Percentiles rank a stretch among this genome's conserved stretches.
phyloP scores from a whole-genome alignment of 1,140 invertebrate species.

The Drosophila pallidifrons region DNA sequence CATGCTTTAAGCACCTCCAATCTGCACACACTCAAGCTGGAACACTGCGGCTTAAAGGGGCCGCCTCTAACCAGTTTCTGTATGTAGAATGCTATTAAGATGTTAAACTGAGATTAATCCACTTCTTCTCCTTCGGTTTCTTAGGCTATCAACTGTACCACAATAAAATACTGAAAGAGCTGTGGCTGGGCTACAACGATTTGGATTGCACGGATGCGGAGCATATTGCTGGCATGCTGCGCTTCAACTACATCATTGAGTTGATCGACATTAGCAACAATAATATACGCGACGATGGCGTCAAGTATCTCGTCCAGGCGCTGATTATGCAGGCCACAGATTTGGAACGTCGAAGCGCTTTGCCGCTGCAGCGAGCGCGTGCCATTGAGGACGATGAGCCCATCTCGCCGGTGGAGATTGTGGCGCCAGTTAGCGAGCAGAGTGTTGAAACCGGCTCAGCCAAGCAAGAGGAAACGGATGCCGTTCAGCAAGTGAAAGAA shows the following conservation, averaged over 20 bases:
- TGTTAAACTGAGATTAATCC: neutral
- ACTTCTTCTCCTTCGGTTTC: slow-evolving; percentile 85
- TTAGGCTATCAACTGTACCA: slow-evolving; percentile 92
- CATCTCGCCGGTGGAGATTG: slow-evolving; percentile 57
- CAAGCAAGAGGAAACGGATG: neutral
- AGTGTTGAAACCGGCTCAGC: neutral
- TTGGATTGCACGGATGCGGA: slow-evolving; percentile 91
- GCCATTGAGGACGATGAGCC: slow-evolving; percentile 79
- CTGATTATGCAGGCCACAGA: slow-evolving; percentile 88
- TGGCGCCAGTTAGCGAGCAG: neutral
- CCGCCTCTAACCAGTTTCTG: slow-evolving; percentile 89
- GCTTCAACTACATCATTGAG: slow-evolving; percentile 89
- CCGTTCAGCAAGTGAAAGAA: neutral
- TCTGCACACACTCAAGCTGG: slow-evolving; percentile 90
- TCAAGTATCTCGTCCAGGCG: slow-evolving; percentile 90
- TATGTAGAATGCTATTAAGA: slow-evolving; percentile 80
- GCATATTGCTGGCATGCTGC: slow-evolving; percentile 90
- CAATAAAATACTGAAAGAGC: slow-evolving; percentile 91
- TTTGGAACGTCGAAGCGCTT: slow-evolving; percentile 68
- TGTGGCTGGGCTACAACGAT: slow-evolving; percentile 93
- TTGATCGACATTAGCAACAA: slow-evolving; percentile 92
- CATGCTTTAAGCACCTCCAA: slow-evolving; percentile 86
- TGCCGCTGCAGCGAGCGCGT: slow-evolving; percentile 64
- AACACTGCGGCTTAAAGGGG: slow-evolving; percentile 90
- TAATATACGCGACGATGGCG: slow-evolving; percentile 90